Evolutionary conservation across 2,888 invertebrate genomes (phyloP).

Genomic region (Scrobipalpa atriplicella): DNA sequence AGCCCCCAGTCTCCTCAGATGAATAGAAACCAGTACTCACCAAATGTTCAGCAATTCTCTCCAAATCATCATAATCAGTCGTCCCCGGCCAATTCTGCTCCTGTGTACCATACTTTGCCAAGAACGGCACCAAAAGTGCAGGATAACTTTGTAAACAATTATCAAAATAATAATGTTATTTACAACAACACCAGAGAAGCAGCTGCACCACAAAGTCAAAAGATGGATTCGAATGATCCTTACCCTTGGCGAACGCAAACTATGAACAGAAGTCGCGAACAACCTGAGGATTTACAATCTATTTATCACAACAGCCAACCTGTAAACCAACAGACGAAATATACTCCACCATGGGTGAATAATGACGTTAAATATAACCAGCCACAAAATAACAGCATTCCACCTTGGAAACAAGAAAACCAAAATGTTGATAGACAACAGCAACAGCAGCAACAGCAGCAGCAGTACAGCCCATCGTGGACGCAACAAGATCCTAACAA

Average conservation of each 20-base stretch:
- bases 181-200: slow-evolving; percentile 57
- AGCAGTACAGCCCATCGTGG: slow-evolving; percentile 63
- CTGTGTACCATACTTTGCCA: slow-evolving; percentile 68
- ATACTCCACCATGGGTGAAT: slow-evolving; percentile 65
- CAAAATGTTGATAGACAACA: slow-evolving; percentile 41
- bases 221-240: slow-evolving; percentile 48
- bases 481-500: slow-evolving; percentile 59
- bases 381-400: slow-evolving; percentile 53
- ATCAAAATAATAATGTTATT: slow-evolving; percentile 53
- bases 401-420: slow-evolving; percentile 65
- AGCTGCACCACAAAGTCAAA: slow-evolving; percentile 49
- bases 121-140: slow-evolving; percentile 61
- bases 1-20: slow-evolving; percentile 53
- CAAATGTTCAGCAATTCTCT: slow-evolving; percentile 59
- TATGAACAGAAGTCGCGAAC: slow-evolving; percentile 61
- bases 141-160: slow-evolving; percentile 50
- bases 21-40: slow-evolving; percentile 53
- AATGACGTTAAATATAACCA: slow-evolving; percentile 61
- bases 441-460: slow-evolving; percentile 36
- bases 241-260: slow-evolving; percentile 74
- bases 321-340: slow-evolving; percentile 56
- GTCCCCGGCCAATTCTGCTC: slow-evolving; percentile 50
- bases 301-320: slow-evolving; percentile 55
- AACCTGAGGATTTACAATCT: slow-evolving; percentile 55
- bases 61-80: slow-evolving; percentile 59